Base-by-base conservation (phyloP, 2,113 vertebrate species). In the Rhinolophus sinicus region DNA sequence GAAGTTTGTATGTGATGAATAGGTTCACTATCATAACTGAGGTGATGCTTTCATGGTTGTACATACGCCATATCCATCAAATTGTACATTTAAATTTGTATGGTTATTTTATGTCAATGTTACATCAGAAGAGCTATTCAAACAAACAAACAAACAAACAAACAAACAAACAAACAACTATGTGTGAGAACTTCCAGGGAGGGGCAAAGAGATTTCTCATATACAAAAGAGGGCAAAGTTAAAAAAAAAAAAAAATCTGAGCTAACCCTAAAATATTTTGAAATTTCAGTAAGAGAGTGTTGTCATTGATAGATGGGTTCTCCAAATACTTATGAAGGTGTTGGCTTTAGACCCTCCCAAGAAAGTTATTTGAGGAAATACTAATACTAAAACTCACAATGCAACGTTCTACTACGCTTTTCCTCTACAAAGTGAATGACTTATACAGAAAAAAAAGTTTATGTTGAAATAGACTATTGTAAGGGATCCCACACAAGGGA, bases 401-500 rank as follows among this genome's bases (percentile, higher is more conserved):
- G 30, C 10, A 76, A 72, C 80, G 22, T n/a, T 88, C 62, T 47
- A 72, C 56, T 60, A 93, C 94, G 30, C 16, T 65, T 91, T 92
- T 91, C 62, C 78, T 96, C 82, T 83, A 58, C 58, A 90, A 88
- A 96, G 24, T 75, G 87, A 95, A 75, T 70, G 16, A 82, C 60
- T 76, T 88, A 70, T 3, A 87, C 15, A 65, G 67, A 19, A 85
- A 82, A 76, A 54, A 64, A 2, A 18, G 18, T 26, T 58, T 70
- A 30, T 88, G 58, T 56, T 90, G 88, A 95, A 96, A 97, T 52
- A 80, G 50, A 82, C 82, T 76, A 50, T 83, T 92, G 96, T 86
- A 94, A 95, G 44, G 11, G 44, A 97, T 96, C 69, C 67, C 62
- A 78, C 94, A 65, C 40, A 86, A 87, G 95, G 94, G 93, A 96